These are phyloP conservation scores for Ailuropoda melanoleuca DNA, from an alignment of 2,113 vertebrate species.

Conservation along the genomic window DNA sequence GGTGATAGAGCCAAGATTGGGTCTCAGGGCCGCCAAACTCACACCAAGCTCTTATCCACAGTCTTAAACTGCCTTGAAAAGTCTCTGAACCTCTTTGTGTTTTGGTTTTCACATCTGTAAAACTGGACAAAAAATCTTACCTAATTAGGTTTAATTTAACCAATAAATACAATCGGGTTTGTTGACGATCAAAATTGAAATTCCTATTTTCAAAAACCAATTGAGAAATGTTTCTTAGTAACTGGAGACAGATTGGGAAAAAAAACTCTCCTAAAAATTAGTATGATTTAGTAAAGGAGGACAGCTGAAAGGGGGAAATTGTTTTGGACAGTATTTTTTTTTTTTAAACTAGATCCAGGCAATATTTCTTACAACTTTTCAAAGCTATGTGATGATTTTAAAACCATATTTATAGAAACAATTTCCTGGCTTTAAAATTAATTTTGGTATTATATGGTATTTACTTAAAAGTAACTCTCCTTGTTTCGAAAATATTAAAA, in stretches of 20 bases:
- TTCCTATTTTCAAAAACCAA: conserved; percentile 20
- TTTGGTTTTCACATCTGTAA: conserved; percentile 35
- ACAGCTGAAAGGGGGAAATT: conserved; percentile 52
- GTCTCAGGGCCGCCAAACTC: background rate
- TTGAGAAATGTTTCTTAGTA: conserved; percentile 51
- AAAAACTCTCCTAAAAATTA: conserved; percentile 39
- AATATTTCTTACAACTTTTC: conserved; percentile 59
- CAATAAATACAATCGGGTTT: conserved; percentile 58
- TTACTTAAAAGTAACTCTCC: conserved; percentile 26
- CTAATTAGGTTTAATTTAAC: conserved; percentile 41
- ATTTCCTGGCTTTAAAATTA: conserved; percentile 70
- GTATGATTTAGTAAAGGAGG: conserved; percentile 44
- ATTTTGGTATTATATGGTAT: conserved; percentile 15
- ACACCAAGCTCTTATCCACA: background rate
- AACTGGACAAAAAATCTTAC: background rate
- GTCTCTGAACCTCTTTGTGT: background rate
- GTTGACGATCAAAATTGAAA: conserved; percentile 56
- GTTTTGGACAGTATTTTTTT: conserved; percentile 22
- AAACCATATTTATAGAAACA: conserved; percentile 43
- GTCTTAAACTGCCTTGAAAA: background rate
- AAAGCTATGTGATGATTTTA: conserved; percentile 48
- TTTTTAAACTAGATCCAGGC: background rate
- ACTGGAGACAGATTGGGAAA: conserved; percentile 39
- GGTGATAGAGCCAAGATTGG: background rate
- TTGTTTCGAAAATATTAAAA: conserved; percentile 33